Conservation (phyloP, 2,888 invertebrate genomes). For the Aelia acuminata region DNA sequence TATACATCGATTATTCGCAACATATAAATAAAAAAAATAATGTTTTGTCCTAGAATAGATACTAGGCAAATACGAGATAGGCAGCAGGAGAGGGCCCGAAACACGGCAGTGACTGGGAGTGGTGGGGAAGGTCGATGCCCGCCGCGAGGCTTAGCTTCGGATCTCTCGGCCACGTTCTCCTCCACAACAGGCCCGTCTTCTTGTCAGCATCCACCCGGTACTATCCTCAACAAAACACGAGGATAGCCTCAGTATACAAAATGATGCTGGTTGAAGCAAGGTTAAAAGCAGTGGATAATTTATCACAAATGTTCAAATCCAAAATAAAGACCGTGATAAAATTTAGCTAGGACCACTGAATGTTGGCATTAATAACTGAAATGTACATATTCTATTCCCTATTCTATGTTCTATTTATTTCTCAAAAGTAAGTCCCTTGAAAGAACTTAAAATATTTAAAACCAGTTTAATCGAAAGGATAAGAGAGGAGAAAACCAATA, state of each 20-base stretch:
- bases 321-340: not conserved
- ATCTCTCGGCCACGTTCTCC: conserved; percentile 12
- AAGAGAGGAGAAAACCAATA: too few relatives aligned
- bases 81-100: not conserved
- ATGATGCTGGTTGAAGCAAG: not conserved
- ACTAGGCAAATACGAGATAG: not conserved
- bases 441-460: too few relatives aligned
- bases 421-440: too few relatives aligned
- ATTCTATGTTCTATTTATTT: too few relatives aligned
- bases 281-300: too few relatives aligned
- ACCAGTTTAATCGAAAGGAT: too few relatives aligned
- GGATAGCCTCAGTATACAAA: not conserved
- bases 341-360: not conserved
- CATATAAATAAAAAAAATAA: not conserved
- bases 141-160: not conserved
- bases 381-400: too few relatives aligned
- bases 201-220: not conserved
- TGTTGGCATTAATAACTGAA: too few relatives aligned
- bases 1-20: too few relatives aligned
- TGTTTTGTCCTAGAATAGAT: not conserved
- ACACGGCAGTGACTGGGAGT: not conserved
- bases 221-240: not conserved
- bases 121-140: conserved; percentile 17
- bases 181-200: not conserved
- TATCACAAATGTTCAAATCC: not conserved